Base-by-base conservation (phyloP, 1,140 invertebrate genomes). In the Varroa destructor region DNA sequence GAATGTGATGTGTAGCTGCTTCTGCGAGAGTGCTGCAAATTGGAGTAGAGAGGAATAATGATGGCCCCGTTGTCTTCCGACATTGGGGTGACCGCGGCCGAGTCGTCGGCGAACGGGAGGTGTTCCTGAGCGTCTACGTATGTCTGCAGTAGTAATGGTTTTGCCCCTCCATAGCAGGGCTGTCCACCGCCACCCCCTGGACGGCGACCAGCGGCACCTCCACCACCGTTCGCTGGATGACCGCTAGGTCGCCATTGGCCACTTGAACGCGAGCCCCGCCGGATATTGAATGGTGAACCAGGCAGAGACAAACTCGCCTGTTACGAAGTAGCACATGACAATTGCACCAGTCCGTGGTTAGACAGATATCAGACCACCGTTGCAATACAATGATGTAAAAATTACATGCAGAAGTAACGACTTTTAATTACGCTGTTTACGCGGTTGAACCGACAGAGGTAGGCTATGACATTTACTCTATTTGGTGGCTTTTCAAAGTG, bases 11-110 rank as follows among this genome's bases (percentile, higher is more conserved):
- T 94, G 81, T 94, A 95, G 72, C 90, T 93, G 71, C 90, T 92
- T 80, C 93, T 90, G 74, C 91, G 85, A 71, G 90, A 92, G 74
- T 88, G 74, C 55, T 74, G 71, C 78, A 81, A 74, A 73, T 75
- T 78, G 57, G 77, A 76, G 80, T 91, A 91, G 76, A 90, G 86
- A 6, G 91, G 89, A 74, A 94, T 88, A 75, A 93, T 89, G 79
- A 93, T 93, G 75, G 90, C 90, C 75, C 91, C 91, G 80, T 93
- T 94, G 80, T 97, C 93, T 82, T 97, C 94, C 71, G 91, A 95
- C 89, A 95, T 94, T 12, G 94, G 94, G 58, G 93, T 97, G 1
- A 96, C 93, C 70, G 93, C 94, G 78, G 93, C 93, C 61, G 92
- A 96, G 80, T 97, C 93, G 80, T 97, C 94, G 43, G 93, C 93